Evolutionary conservation across 2,888 invertebrate species (phyloP), one percentile per base, ranked within the genome.

Genomic region (Stenolophus ochropezus): DNA sequence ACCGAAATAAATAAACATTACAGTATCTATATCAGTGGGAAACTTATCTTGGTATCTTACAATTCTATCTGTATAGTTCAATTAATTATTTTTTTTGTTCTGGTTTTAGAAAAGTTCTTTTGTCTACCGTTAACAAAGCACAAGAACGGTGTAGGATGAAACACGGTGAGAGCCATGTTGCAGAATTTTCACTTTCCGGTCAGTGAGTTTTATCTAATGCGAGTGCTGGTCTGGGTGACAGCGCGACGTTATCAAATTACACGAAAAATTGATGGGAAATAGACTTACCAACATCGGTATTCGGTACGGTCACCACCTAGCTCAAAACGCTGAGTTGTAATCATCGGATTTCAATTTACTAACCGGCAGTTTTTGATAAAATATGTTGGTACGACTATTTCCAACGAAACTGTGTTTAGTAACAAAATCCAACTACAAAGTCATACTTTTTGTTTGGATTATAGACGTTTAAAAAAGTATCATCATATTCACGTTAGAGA

Each of bases 221-320:
- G 53, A 53, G 18, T 53, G 18, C 53, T 14, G 53, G 3, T 53
- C 3, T 53, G 16, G 53, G 20, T 53, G 53, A n/a, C n/a, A 53
- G 5, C 2, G 49, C 11, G 49, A 53, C 53, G 8, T 53, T 53
- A 53, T n/a, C 21, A 73, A 42, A 20, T 73, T 73, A 75, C 18
- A 25, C 2, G 8, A 49, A 49, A 49, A 23, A 14, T 49, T 49
- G 0, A 18, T 20, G n/a, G 5, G 6, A 53, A 33, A 77, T 77
- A 25, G 23, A 90, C 92, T 92, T 90, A 96, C 96, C 96, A 90
- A 96, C 96, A 84, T 95, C 96, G 87, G 96, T 96, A 84, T 94
- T 95, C 84, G 95, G n/a, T n/a, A n/a, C n/a, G n/a, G n/a, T n/a
- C n/a, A n/a, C n/a, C n/a, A n/a, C n/a, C n/a, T n/a, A n/a, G n/a